These are phyloP conservation scores for Buphagus erythrorhynchus DNA, from an alignment of 2,797 vertebrate species.

Conservation along the genomic window DNA sequence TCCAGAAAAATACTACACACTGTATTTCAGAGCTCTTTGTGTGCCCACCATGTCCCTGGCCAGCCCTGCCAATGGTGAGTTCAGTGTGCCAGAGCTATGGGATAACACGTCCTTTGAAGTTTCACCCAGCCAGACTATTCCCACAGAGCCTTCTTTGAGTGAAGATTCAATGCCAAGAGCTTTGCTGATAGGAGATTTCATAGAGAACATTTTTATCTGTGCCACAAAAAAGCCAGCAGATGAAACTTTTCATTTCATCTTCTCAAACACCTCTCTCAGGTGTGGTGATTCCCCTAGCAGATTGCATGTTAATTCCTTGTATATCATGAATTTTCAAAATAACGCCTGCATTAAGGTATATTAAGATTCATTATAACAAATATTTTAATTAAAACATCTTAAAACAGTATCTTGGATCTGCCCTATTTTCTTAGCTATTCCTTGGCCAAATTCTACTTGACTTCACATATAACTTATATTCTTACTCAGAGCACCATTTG, in stretches of 20 bases:
- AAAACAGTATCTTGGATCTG: neutral
- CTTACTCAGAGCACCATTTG: neutral
- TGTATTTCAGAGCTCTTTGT: neutral
- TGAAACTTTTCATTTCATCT: neutral
- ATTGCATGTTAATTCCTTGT: neutral
- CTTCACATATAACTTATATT: neutral
- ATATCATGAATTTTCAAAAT: neutral
- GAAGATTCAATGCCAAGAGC: neutral
- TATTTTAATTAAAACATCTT: neutral
- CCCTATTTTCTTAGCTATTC: neutral
- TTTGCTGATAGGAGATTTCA: neutral
- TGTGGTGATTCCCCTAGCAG: neutral
- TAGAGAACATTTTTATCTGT: neutral
- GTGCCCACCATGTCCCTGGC: accelerated
- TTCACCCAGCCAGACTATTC: neutral
- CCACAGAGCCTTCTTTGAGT: neutral
- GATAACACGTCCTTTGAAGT: accelerated
- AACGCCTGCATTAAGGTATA: neutral
- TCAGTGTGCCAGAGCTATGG: neutral
- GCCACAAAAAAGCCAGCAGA: neutral
- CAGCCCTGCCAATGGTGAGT: neutral
- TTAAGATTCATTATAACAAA: neutral
- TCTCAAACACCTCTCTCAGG: neutral
- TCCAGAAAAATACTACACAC: neutral
- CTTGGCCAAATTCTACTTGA: neutral